A percentile compares a stretch with the other conserved stretches of the same genome.
These are phyloP conservation scores for Agrotis segetum DNA, from an alignment of 2,888 invertebrate genomes.

Conservation along the genomic window DNA sequence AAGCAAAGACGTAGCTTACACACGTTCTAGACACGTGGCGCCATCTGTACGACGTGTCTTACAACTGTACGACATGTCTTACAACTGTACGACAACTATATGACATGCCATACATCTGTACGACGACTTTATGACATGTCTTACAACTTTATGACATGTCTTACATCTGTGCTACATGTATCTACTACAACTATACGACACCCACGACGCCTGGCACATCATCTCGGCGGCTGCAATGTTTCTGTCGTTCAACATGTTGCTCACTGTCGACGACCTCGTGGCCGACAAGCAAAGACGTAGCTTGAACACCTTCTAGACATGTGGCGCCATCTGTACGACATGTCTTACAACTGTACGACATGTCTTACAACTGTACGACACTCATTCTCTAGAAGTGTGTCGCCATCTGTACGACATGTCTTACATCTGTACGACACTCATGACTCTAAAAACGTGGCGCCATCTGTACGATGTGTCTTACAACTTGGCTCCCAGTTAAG, in stretches of 20 bases:
- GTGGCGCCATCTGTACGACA: slow-evolving; percentile 8
- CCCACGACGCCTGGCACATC: slow-evolving; percentile 96
- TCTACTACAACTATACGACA: slow-evolving; percentile 94
- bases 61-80: slow-evolving; percentile 38
- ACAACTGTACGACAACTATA: too few relatives aligned
- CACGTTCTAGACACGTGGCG: slow-evolving; percentile 92
- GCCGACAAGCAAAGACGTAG: slow-evolving; percentile 91
- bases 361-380: too few relatives aligned
- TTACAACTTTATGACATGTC: too few relatives aligned
- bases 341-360: background rate
- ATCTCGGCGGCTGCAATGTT: slow-evolving; percentile 95
- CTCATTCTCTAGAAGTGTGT: slow-evolving; percentile 90
- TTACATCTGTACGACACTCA: too few relatives aligned
- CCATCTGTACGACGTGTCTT: slow-evolving; percentile 79
- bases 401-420: slow-evolving; percentile 69
- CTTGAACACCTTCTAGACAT: slow-evolving; percentile 94
- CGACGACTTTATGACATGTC: too few relatives aligned
- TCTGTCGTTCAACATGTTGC: slow-evolving; percentile 95
- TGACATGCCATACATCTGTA: too few relatives aligned
- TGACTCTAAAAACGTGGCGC: slow-evolving; percentile 89
- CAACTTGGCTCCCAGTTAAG: slow-evolving; percentile 45
- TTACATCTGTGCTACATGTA: slow-evolving; percentile 79
- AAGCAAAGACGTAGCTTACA: slow-evolving; percentile 93
- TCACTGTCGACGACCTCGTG: slow-evolving; percentile 96
- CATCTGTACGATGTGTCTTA: slow-evolving; percentile 81